Evolutionary conservation across 1,140 invertebrate species (phyloP), one percentile per base, ranked within the genome.

Genomic region (Catajapyx aquilonaris): DNA sequence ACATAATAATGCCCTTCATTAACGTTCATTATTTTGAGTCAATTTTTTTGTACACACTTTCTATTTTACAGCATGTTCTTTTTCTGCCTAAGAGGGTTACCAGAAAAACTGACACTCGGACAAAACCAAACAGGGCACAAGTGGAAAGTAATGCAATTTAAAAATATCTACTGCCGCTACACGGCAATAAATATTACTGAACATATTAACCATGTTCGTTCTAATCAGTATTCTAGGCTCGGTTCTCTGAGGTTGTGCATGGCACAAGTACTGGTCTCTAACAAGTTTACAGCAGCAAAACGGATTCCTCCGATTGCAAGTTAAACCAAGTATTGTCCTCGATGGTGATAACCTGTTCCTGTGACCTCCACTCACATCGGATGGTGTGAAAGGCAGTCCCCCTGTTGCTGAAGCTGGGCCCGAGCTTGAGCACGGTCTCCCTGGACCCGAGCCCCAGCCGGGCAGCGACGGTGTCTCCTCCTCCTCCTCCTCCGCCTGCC

Each of bases 381-480:
- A 86, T 64, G 10, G 81, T 83, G 52, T 88, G 81, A 59, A 85
- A 86, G 41, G 76, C 69, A 30, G 66, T 66, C 37, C 41, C 44
- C 36, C 69, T 70, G 47, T 68, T 73, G 1, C 66, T 72, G 54
- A 86, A 86, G 50, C 75, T 81, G 37, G 74, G 62, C 17, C 83
- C 83, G 35, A 88, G 60, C 56, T 83, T 85, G 20, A 88, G 60
- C 60, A 85, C 77, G 41, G 75, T 66, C 34, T 78, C 68, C 57
- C 76, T 73, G 49, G 69, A 68, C 33, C 76, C 76, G 37, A 84
- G 59, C 48, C 76, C 70, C 40, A 79, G 60, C 60, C 73, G 75
- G 46, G 79, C 74, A 42, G 74, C 70, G 69, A 79, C 73, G 25
- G 40, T 44, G 34, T 56, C 48, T 28, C 40, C 42, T 22, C 36